A percentile compares a stretch with the other conserved stretches of the same genome.
Conservation (phyloP, 2,113 vertebrate species). For the Proterorhinus semilunaris region DNA sequence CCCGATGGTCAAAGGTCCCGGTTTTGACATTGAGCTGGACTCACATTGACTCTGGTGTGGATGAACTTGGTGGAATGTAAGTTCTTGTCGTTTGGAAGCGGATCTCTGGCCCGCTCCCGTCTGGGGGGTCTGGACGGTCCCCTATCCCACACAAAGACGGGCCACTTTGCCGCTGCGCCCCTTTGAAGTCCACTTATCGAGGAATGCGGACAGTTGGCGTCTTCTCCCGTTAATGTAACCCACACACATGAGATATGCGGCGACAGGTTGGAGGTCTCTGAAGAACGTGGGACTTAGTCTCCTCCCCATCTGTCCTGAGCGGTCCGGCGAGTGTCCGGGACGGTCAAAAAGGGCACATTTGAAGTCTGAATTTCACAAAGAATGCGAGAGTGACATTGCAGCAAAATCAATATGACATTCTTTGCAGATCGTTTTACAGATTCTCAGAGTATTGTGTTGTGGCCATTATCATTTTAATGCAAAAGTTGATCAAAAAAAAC, state of each 20-base stretch:
- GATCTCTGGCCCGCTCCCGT: constrained; percentile 38
- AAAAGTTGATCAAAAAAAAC: too few relatives aligned
- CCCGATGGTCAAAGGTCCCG: constrained; percentile 15
- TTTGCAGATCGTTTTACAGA: constrained; percentile 25
- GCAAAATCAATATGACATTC: constrained; percentile 37
- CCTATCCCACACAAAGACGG: constrained; percentile 48
- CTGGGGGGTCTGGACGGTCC: not conserved
- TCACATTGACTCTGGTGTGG: constrained; percentile 37
- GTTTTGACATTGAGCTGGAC: constrained; percentile 38
- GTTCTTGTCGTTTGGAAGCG: constrained; percentile 38
- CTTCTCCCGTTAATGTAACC: constrained; percentile 57
- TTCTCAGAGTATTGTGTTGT: not conserved
- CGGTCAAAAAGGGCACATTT: constrained; percentile 56
- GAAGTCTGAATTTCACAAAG: constrained; percentile 48
- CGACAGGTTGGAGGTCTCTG: constrained; percentile 62
- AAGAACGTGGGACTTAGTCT: constrained; percentile 52
- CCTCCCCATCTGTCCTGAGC: constrained; percentile 63
- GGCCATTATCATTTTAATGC: too few relatives aligned
- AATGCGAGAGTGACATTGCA: constrained; percentile 6
- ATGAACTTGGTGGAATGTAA: constrained; percentile 1
- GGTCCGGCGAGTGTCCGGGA: constrained; percentile 53
- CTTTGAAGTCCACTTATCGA: constrained; percentile 53
- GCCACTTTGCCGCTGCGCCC: constrained; percentile 68
- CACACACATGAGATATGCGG: constrained; percentile 64
- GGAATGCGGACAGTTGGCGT: constrained; percentile 66